Base-by-base conservation (phyloP, 2,888 invertebrate species). In the Escarpia spicata region DNA sequence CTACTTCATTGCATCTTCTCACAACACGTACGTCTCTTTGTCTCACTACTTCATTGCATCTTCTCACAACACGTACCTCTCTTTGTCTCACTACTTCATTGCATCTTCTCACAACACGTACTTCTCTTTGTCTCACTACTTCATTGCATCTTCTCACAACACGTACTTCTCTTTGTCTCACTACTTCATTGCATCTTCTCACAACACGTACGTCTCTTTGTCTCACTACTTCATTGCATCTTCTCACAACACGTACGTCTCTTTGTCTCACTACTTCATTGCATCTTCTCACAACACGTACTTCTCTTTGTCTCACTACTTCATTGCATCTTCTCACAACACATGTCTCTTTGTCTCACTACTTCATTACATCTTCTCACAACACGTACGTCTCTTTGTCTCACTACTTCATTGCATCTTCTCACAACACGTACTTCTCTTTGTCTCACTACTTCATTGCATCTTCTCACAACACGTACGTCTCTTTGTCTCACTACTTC, bases 331-430 rank as follows among this genome's bases (percentile, higher is more conserved):
- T 92, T 97, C 97, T 52, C 97, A 97, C 95, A 97, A 97, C 95
- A 97, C 97, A 95, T 97, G 95, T 26, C 75, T 4, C 75, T 75
- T 75, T 75, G 3, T 75, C 75, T 75, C 75, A 26, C 3, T 19
- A 75, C 19, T 26, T 75, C 26, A 26, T 3, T 26, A 6, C n/a
- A 75, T 75, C 6, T 75, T 37, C 37, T 37, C 37, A 37, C 37
- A 37, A 37, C 37, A 37, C 0, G 37, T 37, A 37, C 37, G 0
- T 37, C 37, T 37, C 97, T 26, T 95, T 97, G 37, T 95, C 96
- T 92, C 97, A 97, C 94, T 97, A 97, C 95, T 97, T 97, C 95
- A 96, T 97, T 91, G 96, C 97, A 60, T 96, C 97, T 92, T 97
- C 97, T 52, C 97, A 97, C 95, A 97, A 97, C 95, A 97, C 97